Evolutionary conservation across 2,113 vertebrate genomes (phyloP).

Genomic region (Furnarius figulus): DNA sequence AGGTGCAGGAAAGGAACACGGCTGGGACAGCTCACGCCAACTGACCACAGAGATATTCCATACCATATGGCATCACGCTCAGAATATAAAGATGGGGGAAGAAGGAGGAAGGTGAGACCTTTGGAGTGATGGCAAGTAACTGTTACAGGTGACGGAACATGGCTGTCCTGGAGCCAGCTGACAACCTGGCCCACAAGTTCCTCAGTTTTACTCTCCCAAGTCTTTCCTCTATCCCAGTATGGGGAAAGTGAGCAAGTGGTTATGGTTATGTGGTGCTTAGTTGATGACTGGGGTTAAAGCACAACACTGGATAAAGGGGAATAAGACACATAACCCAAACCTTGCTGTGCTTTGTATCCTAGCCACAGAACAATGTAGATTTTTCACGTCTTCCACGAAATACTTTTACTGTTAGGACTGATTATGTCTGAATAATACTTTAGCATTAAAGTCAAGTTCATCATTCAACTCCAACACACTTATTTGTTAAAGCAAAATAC

Average conservation of each 20-base stretch:
- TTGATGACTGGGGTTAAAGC: not conserved
- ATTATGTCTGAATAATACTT: not conserved
- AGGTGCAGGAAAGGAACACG: not conserved
- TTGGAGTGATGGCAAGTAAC: not conserved
- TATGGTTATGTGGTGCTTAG: not conserved
- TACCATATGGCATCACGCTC: not conserved
- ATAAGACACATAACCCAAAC: not conserved
- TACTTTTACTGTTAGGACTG: not conserved
- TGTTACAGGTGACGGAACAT: not conserved
- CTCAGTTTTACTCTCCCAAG: not conserved
- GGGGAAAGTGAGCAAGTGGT: not conserved
- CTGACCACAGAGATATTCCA: not conserved
- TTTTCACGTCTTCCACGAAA: not conserved
- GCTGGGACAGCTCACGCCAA: not conserved
- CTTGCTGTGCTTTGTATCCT: not conserved
- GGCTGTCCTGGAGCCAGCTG: not conserved
- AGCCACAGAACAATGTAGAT: not conserved
- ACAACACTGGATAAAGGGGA: not conserved
- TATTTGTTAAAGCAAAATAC: not conserved
- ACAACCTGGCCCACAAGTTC: not conserved
- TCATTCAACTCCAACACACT: not conserved
- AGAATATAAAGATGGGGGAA: not conserved
- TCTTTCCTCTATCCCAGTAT: not conserved
- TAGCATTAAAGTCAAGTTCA: not conserved
- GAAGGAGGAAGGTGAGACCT: not conserved